Conservation (phyloP, 2,797 vertebrate genomes). For the Taenioides sp. region DNA sequence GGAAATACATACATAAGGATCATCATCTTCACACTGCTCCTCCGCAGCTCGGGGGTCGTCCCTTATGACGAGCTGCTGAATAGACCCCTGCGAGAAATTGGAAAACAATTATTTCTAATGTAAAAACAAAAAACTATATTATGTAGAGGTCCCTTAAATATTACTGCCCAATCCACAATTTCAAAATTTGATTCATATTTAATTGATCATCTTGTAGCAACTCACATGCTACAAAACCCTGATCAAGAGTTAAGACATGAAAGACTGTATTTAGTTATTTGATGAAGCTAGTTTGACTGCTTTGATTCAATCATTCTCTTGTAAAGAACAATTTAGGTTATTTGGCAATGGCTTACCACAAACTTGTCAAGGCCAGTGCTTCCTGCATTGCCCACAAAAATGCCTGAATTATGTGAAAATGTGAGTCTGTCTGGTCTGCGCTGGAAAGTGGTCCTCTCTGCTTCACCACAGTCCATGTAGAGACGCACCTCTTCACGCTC, state of each 20-base stretch:
- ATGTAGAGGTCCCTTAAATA: background rate
- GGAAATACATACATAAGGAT: slow-evolving; percentile 81
- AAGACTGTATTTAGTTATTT: background rate
- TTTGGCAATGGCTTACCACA: slow-evolving; percentile 77
- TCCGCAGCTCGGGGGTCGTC: slow-evolving; percentile 78
- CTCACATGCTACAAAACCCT: background rate
- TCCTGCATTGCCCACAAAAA: slow-evolving; percentile 89
- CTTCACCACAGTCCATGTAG: slow-evolving; percentile 87
- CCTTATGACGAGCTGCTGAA: slow-evolving; percentile 87
- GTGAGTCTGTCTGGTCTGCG: slow-evolving; percentile 70
- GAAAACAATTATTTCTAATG: background rate
- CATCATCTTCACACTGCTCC: slow-evolving; percentile 89
- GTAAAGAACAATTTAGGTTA: no score
- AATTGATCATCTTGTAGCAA: background rate
- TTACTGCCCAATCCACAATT: background rate
- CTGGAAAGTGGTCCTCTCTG: slow-evolving; percentile 73
- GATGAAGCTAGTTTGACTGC: background rate
- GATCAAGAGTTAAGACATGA: no score
- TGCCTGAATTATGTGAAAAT: slow-evolving; percentile 84
- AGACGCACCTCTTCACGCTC: slow-evolving; percentile 79
- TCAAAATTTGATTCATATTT: background rate
- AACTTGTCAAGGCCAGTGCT: slow-evolving; percentile 84
- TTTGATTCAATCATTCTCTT: no score
- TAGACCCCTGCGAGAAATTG: slow-evolving; percentile 79
- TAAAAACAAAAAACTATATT: background rate